phyloP scores from a whole-genome alignment of 2,113 vertebrate species.

The Redunca redunca region DNA sequence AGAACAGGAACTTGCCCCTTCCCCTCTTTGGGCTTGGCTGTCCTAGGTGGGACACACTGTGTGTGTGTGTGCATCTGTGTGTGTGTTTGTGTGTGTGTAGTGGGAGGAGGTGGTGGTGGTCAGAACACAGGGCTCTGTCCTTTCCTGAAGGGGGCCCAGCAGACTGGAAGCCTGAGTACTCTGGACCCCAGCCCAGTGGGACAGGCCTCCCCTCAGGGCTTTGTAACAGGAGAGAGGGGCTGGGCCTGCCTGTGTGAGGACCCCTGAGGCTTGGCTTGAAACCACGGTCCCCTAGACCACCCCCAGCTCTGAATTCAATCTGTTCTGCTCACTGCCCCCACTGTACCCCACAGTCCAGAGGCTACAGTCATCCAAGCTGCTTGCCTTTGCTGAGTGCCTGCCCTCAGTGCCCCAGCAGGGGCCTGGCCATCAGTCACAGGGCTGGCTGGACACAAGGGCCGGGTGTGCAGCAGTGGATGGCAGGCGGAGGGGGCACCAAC shows the following conservation, averaged over 20 bases:
- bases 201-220: neutral
- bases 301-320: constrained; percentile 6
- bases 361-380: neutral
- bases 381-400: constrained; percentile 36
- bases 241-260: neutral
- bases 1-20: neutral
- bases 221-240: neutral
- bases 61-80: neutral
- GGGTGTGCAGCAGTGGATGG: neutral
- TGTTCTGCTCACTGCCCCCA: constrained; percentile 50
- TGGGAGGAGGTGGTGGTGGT: neutral
- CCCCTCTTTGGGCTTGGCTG: neutral
- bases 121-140: neutral
- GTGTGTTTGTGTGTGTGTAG: neutral
- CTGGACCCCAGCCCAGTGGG: neutral
- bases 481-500: neutral
- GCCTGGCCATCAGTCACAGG: constrained; percentile 54
- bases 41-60: neutral
- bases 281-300: neutral
- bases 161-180: neutral
- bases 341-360: constrained; percentile 38
- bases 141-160: neutral
- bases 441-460: constrained; percentile 29
- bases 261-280: neutral
- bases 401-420: constrained; percentile 24